These are phyloP conservation scores for Acanthurus tractus DNA, from an alignment of 2,797 vertebrate genomes.

Conservation along the genomic window DNA sequence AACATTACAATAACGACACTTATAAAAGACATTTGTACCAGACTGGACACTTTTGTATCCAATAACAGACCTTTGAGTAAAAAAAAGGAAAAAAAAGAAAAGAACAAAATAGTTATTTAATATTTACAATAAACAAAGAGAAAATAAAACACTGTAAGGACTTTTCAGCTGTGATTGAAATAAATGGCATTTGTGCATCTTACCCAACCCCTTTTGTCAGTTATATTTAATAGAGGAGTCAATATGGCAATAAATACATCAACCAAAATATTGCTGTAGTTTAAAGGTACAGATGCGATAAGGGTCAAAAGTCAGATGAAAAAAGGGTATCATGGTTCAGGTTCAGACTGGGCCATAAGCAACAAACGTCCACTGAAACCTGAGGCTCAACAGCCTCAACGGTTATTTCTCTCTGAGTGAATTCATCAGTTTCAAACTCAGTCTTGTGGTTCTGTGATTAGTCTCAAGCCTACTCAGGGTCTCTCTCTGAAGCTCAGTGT, in stretches of 20 bases:
- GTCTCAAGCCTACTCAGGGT: slow-evolving; percentile 21
- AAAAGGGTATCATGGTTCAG: background rate
- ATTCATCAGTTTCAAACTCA: slow-evolving; percentile 26
- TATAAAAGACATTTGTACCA: background rate
- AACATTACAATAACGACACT: slow-evolving; percentile 20
- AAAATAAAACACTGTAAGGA: slow-evolving; percentile 35
- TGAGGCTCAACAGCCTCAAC: background rate
- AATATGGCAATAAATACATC: slow-evolving; percentile 55
- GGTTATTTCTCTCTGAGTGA: slow-evolving; percentile 27
- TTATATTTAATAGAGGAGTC: background rate
- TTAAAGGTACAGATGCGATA: slow-evolving; percentile 17
- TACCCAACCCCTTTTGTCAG: background rate
- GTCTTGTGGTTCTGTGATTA: slow-evolving; percentile 24
- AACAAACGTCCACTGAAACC: slow-evolving; percentile 9
- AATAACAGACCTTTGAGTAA: background rate
- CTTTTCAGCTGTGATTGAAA: slow-evolving; percentile 35
- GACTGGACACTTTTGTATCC: background rate
- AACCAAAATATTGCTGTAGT: slow-evolving; percentile 1
- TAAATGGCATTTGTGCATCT: slow-evolving; percentile 30
- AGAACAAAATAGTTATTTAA: background rate
- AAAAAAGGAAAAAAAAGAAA: too few species aligned
- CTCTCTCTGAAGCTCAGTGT: slow-evolving; percentile 42
- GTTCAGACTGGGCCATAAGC: slow-evolving; percentile 11
- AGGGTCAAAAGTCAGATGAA: slow-evolving; percentile 3
- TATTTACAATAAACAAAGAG: slow-evolving; percentile 45